Base-by-base conservation (phyloP, 2,113 vertebrate genomes). In the Aegithalos caudatus region DNA sequence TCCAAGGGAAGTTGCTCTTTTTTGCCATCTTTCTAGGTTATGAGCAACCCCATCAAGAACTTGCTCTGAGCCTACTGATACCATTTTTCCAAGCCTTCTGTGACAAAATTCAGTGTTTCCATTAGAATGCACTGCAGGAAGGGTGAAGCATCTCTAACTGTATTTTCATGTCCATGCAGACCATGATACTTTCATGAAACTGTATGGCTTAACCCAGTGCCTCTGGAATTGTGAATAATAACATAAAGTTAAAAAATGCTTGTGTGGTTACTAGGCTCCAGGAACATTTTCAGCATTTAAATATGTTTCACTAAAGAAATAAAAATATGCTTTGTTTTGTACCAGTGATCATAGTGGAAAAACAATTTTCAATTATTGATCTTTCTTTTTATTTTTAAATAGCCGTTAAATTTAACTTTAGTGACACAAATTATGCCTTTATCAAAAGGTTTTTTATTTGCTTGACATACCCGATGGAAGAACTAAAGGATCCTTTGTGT, bases 381-480 rank as follows among this genome's bases (percentile, higher is more conserved):
- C 40, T 66, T 57, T 21, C 2, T 8, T 65, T 70, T 19, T 38
- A 21, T 61, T 79, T 47, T 47, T 50, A 60, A 74, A 14, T 84
- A 61, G 4, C 8, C 1, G 3, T 74, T 28, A 71, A 28, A 53
- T 78, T 58, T 66, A 29, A 47, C 51, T 71, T 86, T 18, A 65
- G 14, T 15, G 38, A 65, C 20, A 50, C 10, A 54, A 80, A 48
- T 50, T 67, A 10, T 70, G 24, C 35, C 38, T 60, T 89, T 62
- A 37, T 60, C 12, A 58, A 83, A 47, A 23, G 11, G 28, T 7
- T 27, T 60, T 90, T 77, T 71, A 44, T 70, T 87, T 87, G 37
- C 20, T 31, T 45, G 44, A 40, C 92, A 81, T 93, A 98, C 98
- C 97, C 29, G 92, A 83, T 69, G 97, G 95, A 82, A 96, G 80